These are phyloP conservation scores for Hyposoter dolosus DNA, from an alignment of 2,888 invertebrate genomes.

Conservation along the genomic window DNA sequence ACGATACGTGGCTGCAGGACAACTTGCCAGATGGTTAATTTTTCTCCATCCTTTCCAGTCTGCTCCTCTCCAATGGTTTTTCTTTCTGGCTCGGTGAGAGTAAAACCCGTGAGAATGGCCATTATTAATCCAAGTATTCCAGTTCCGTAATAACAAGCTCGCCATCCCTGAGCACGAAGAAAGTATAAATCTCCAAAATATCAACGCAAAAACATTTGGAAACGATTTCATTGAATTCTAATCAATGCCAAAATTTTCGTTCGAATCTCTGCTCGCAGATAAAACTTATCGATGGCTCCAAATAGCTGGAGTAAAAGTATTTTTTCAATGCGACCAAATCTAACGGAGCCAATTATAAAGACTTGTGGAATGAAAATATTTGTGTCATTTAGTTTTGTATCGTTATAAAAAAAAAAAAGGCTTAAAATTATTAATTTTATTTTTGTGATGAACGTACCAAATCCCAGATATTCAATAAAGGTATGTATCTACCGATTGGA, in stretches of 20 bases:
- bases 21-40: conserved; percentile 90
- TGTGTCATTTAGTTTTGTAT: too few relatives aligned
- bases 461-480: conserved; percentile 90
- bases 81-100: conserved; percentile 91
- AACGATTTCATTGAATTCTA: not conserved
- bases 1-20: conserved; percentile 92
- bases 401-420: not conserved
- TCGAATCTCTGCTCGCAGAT: not conserved
- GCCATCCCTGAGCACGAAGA: conserved; percentile 89
- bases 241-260: not conserved
- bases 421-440: not conserved
- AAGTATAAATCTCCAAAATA: not conserved
- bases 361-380: too few relatives aligned
- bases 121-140: conserved; percentile 91
- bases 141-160: conserved; percentile 92
- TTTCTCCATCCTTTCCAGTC: conserved; percentile 83
- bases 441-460: conserved; percentile 86
- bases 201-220: not conserved
- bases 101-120: conserved; percentile 90
- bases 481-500: conserved; percentile 95
- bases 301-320: not conserved
- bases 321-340: not conserved
- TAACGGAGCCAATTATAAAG: too few relatives aligned
- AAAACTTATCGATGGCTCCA: not conserved
- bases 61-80: conserved; percentile 90